Evolutionary conservation across 2,113 vertebrate genomes (phyloP).

Genomic region (Apodemus speciosus): DNA sequence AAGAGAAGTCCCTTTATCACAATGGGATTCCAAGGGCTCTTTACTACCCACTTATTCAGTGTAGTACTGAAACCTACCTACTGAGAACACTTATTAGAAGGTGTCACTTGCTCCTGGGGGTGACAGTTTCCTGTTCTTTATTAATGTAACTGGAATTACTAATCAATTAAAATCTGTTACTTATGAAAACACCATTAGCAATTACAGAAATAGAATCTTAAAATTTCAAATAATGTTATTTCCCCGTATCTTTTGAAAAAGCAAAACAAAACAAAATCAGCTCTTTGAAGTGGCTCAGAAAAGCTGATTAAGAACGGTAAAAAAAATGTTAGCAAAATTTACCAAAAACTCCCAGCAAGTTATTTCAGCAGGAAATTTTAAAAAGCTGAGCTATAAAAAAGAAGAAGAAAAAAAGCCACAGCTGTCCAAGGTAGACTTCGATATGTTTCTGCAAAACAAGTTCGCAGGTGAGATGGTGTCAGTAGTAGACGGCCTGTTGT

Average conservation of each 20-base stretch:
- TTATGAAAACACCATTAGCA: conserved; percentile 37
- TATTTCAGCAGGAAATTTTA: conserved; percentile 59
- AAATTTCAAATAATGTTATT: conserved; percentile 54
- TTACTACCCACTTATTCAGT: conserved; percentile 48
- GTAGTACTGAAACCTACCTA: conserved; percentile 18
- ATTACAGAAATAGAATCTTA: conserved; percentile 61
- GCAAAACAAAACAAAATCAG: not conserved
- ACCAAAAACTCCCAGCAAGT: conserved; percentile 53
- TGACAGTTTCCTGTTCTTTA: conserved; percentile 41
- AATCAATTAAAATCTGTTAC: conserved; percentile 17
- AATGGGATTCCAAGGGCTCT: not conserved
- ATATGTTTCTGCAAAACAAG: not conserved
- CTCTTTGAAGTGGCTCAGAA: conserved; percentile 65
- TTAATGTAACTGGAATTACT: conserved; percentile 6
- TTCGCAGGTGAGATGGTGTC: not conserved
- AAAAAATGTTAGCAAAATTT: conserved; percentile 47
- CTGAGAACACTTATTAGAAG: conserved; percentile 28
- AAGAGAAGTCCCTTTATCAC: conserved; percentile 26
- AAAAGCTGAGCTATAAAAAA: conserved; percentile 60
- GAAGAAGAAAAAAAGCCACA: conserved; percentile 46
- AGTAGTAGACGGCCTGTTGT: not conserved
- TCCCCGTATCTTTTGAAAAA: conserved; percentile 5
- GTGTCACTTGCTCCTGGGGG: conserved; percentile 45
- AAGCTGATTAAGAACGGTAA: conserved; percentile 43
- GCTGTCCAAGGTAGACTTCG: conserved; percentile 25